Evolutionary conservation across 1,140 invertebrate genomes (phyloP), one percentile per base, ranked within the genome.

Genomic region (Neodiprion fabricii): DNA sequence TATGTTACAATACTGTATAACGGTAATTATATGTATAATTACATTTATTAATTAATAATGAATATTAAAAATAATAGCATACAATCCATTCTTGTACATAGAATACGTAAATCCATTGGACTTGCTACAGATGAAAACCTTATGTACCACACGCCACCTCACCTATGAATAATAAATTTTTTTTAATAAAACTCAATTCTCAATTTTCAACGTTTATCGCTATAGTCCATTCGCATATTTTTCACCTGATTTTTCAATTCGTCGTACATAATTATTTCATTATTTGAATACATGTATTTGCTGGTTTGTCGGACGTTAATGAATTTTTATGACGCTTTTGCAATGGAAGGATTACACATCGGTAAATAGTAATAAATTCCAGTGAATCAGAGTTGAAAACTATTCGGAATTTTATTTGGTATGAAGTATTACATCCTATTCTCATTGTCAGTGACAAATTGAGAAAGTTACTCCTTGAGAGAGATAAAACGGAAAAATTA

Each of bases 111-210:
- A 81, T 83, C 79, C 81, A 78, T 76, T 77, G 74, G 77, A 81
- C 76, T 81, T 78, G 76, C 78, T 81, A 79, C 81, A 82, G 84
- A 81, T 77, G 76, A 78, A 82, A 84, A 84, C 78, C 80, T 84
- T 79, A 83, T 84, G 81, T 85, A 84, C 77, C 79, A 83, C 76
- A 79, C 76, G 82, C 77, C 83, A 83, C 80, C 82, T 83, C 80
- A 85, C 75, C 75, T 81, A 81, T 69, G 65, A 40, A 74, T 75
- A 71, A 71, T 71, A 71, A 71, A 71, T 48, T 47, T 71, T 61
- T 71, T 71, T 71, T 71, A 71, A 71, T 61, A 40, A 71, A 71
- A 71, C n/a, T 1, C 4, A 71, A 61, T 17, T 61, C 47, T 48
- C 48, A 14, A 69, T 69, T 12, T 23, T 69, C 11, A 10, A 14